Percentiles rank a stretch among this genome's conserved stretches.
These are phyloP conservation scores for Pseudopodoces humilis DNA, from an alignment of 2,113 vertebrate species.

Conservation along the genomic window DNA sequence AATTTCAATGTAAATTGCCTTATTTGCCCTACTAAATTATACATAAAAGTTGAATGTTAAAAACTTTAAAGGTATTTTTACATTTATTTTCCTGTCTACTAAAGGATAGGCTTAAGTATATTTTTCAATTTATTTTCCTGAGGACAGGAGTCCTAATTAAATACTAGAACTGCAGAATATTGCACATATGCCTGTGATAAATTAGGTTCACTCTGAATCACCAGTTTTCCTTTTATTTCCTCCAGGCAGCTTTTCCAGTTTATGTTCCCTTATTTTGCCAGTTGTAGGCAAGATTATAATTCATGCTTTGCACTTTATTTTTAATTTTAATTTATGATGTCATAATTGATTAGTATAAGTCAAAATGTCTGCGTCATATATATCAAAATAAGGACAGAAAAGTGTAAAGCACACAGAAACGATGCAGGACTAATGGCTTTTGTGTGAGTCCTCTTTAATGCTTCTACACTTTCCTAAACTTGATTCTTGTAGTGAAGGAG, in stretches of 20 bases:
- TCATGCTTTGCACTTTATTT: neutral
- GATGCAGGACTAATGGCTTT: neutral
- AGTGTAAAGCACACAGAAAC: neutral
- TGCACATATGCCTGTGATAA: neutral
- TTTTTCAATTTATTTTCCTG: neutral
- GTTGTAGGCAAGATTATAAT: neutral
- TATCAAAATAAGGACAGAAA: neutral
- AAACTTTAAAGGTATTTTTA: neutral
- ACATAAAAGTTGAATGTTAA: neutral
- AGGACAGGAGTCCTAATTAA: neutral
- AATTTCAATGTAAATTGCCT: neutral
- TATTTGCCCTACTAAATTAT: neutral
- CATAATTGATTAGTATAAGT: fast-evolving
- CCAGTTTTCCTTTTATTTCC: neutral
- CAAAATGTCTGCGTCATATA: neutral
- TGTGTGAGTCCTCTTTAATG: neutral
- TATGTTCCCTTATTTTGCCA: neutral
- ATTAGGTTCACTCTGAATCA: neutral
- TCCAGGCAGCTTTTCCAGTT: neutral
- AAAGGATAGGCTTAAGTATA: neutral
- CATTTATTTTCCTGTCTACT: neutral
- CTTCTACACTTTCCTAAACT: neutral
- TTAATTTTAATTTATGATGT: neutral
- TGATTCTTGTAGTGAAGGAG: neutral
- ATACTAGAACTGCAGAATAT: neutral